Conservation (phyloP, 2,888 invertebrate species). For the Dryomyza anilis region DNA sequence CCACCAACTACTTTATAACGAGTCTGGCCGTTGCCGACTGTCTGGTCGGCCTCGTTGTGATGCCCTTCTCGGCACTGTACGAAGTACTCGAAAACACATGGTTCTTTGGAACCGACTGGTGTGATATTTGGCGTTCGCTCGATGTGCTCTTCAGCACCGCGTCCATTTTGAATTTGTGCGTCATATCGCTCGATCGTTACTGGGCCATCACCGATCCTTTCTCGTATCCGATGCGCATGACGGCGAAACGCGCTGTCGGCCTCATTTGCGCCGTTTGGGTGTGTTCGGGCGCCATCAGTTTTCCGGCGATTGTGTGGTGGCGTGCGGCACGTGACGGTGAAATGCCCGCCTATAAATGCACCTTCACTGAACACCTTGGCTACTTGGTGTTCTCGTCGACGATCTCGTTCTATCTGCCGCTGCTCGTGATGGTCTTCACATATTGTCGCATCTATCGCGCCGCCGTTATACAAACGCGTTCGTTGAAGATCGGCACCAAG, state of each 20-base stretch:
- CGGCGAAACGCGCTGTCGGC: slow-evolving; percentile 80
- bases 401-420: slow-evolving; percentile 95
- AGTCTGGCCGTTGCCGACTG: slow-evolving; percentile 97
- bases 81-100: slow-evolving; percentile 89
- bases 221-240: slow-evolving; percentile 95
- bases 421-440: slow-evolving; percentile 97
- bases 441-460: slow-evolving; percentile 96
- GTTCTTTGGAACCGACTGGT: slow-evolving; percentile 95
- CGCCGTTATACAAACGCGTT: slow-evolving; percentile 89
- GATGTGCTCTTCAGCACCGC: slow-evolving; percentile 98
- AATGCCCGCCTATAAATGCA: slow-evolving; percentile 84
- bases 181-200: slow-evolving; percentile 94
- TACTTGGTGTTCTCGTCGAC: slow-evolving; percentile 97
- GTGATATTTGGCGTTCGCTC: slow-evolving; percentile 95
- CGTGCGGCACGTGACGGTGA: slow-evolving; percentile 82
- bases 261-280: slow-evolving; percentile 96
- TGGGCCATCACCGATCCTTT: slow-evolving; percentile 99
- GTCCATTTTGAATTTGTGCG: slow-evolving; percentile 95
- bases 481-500: slow-evolving; percentile 89
- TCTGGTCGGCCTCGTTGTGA: slow-evolving; percentile 93
- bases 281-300: slow-evolving; percentile 94
- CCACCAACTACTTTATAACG: slow-evolving; percentile 97
- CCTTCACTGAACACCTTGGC: slow-evolving; percentile 94
- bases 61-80: slow-evolving; percentile 94
- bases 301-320: slow-evolving; percentile 98